Percentiles rank a stretch among this genome's conserved stretches.
Conservation (phyloP, 2,113 vertebrate genomes). For the Procapra przewalskii region DNA sequence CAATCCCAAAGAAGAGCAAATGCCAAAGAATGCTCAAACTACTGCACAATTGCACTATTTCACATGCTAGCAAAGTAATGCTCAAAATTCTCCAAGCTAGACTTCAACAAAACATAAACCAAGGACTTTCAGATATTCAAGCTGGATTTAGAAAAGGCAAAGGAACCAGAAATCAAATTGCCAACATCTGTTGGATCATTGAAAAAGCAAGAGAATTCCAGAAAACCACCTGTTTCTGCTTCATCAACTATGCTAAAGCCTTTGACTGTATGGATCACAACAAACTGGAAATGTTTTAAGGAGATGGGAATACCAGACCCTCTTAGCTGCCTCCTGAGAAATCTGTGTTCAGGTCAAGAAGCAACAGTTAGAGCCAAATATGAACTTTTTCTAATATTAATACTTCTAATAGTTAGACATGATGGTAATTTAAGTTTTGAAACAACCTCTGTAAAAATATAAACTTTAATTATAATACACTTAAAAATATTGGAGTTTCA, state of each 20-base stretch:
- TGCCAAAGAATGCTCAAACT: background rate
- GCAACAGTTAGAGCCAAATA: background rate
- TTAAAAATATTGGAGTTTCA: background rate
- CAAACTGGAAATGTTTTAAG: background rate
- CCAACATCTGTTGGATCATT: background rate
- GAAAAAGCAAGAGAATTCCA: background rate
- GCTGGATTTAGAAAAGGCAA: background rate
- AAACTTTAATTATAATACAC: background rate
- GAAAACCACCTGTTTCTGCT: background rate
- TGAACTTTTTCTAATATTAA: background rate
- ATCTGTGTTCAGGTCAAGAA: background rate
- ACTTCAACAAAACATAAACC: background rate
- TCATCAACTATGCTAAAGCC: background rate
- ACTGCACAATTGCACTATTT: background rate
- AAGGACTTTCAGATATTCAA: background rate
- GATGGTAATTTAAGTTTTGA: background rate
- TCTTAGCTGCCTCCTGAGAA: background rate
- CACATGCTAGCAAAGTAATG: background rate
- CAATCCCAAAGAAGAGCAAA: background rate
- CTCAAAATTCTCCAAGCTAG: background rate
- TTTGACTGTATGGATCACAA: background rate
- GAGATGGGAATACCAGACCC: background rate
- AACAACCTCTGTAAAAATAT: background rate
- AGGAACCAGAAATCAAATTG: background rate
- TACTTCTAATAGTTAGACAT: background rate